Base-by-base conservation (phyloP, 2,113 vertebrate species). In the Plestiodon gilberti region DNA sequence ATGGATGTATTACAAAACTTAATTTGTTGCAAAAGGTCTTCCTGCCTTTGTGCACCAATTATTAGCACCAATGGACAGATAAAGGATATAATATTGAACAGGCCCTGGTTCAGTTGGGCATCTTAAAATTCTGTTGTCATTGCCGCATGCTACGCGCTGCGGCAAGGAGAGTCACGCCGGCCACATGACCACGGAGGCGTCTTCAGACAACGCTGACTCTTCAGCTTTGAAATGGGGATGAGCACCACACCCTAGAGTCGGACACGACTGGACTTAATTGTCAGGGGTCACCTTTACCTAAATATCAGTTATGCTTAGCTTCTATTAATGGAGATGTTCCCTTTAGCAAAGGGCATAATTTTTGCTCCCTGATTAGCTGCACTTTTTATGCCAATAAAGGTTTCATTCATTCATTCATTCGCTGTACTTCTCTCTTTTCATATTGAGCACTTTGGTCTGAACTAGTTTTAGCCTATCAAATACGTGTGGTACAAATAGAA, bases 31-130 rank as follows among this genome's bases (percentile, higher is more conserved):
- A 70, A 55, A 59, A 35, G n/a, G 59, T 87, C 74, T 85, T 83
- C 78, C 15, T 73, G 2, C 28, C 86, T 67, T 18, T 76, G 3
- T n/a, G 87, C 82, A 75, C 73, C 55, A n/a, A 28, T 81, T 59
- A 59, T 73, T 92, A 94, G 93, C 88, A 92, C 83, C 92, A 88
- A 48, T 1, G 30, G 87, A 84, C 76, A 92, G 75, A 78, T 25
- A 88, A 89, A 84, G 14, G 25, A 88, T 71, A 88, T 77, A 83
- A 78, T 82, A 38, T 57, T 62, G n/a, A 57, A 83, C 0, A 93
- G 82, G 81, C 0, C 0, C 80, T 48, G 82, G 11, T 82, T 69
- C 86, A 86, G 9, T 25, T 69, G 82, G 6, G 22, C 40, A 59
- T 3, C 74, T 86, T 33, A 0, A 1, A 25, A n/a, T 25, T 33